Percentiles rank a stretch among this genome's conserved stretches.
These are phyloP conservation scores for Saguinus imperator DNA, from an alignment of 2,113 vertebrate genomes.

Conservation along the genomic window DNA sequence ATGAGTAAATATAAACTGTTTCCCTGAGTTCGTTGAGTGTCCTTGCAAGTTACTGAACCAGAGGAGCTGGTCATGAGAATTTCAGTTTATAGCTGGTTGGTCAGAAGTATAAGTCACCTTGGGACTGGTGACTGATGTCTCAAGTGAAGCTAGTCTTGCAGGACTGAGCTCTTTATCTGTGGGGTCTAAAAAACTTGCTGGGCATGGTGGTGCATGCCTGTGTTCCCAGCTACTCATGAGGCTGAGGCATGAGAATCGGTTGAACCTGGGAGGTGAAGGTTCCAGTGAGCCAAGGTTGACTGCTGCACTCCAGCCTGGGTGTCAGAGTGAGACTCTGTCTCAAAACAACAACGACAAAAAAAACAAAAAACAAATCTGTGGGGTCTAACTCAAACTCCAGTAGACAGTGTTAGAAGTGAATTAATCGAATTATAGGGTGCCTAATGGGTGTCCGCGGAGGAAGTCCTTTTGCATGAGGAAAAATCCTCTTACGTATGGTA, in stretches of 20 bases:
- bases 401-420: not conserved
- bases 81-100: not conserved
- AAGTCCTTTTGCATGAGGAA: not conserved
- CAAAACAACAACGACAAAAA: too few species aligned
- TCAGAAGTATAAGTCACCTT: not conserved
- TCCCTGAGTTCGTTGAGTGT: not conserved
- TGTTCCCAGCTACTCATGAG: too few species aligned
- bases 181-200: too few species aligned
- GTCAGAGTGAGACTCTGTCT: too few species aligned
- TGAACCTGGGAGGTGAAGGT: too few species aligned
- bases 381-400: too few species aligned
- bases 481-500: not conserved
- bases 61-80: not conserved
- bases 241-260: too few species aligned
- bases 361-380: not conserved
- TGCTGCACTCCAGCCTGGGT: too few species aligned
- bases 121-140: not conserved
- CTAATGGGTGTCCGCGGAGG: not conserved
- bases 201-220: too few species aligned
- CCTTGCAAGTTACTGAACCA: not conserved
- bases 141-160: not conserved
- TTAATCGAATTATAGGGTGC: not conserved
- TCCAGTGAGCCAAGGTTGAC: too few species aligned
- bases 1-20: not conserved
- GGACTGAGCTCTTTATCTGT: not conserved